Evolutionary conservation across 2,797 vertebrate species (phyloP).

Genomic region (Molossus alvarezi): DNA sequence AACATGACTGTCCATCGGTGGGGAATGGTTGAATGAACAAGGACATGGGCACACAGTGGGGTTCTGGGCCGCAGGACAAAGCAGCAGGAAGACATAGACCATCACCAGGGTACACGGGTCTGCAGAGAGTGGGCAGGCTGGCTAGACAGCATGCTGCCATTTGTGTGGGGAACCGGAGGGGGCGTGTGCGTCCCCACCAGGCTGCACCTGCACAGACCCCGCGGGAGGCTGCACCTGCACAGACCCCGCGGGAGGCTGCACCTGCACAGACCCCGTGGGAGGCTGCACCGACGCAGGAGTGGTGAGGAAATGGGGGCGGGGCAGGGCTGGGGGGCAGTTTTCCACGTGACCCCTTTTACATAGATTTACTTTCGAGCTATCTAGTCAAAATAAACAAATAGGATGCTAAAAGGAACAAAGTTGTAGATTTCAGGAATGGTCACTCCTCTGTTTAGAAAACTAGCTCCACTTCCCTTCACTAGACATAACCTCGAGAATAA

Average conservation of each 20-base stretch:
- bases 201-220: too few relatives aligned
- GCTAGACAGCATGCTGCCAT: too few relatives aligned
- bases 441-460: not conserved
- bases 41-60: too few relatives aligned
- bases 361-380: not conserved
- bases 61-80: not conserved
- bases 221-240: too few relatives aligned
- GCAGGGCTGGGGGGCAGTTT: not conserved
- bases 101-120: accelerated
- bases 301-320: accelerated
- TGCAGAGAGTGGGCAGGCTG: not conserved
- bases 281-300: not conserved
- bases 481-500: not conserved
- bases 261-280: not conserved
- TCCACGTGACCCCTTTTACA: accelerated
- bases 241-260: too few relatives aligned
- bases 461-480: not conserved
- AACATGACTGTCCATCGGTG: accelerated
- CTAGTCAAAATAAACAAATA: not conserved
- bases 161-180: too few relatives aligned
- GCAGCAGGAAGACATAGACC: not conserved
- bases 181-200: too few relatives aligned
- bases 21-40: not conserved
- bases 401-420: not conserved
- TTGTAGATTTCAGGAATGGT: not conserved